These are phyloP conservation scores for Apodemia duryi DNA, from an alignment of 2,888 invertebrate species.

Conservation along the genomic window DNA sequence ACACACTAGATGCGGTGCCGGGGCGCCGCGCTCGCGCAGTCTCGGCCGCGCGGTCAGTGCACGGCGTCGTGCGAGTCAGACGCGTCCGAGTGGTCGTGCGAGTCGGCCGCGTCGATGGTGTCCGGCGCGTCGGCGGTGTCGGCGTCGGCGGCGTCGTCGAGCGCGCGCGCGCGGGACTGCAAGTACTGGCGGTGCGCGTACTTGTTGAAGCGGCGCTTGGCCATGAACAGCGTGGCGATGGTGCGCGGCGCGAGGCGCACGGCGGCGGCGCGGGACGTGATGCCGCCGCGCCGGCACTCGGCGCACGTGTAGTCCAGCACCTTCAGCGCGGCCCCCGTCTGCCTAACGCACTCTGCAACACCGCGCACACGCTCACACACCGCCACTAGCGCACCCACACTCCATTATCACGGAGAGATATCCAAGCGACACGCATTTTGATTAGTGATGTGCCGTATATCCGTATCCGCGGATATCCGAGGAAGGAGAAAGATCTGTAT, in stretches of 20 bases:
- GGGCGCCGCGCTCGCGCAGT: too few relatives aligned
- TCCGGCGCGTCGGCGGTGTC: constrained; percentile 27
- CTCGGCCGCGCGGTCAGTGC: constrained; percentile 23
- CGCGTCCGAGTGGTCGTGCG: constrained; percentile 22
- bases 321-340: constrained; percentile 54
- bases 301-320: constrained; percentile 76
- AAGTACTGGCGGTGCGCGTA: constrained; percentile 75
- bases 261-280: constrained; percentile 72
- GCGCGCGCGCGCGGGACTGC: constrained; percentile 41
- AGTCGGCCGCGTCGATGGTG: constrained; percentile 22
- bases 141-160: constrained; percentile 25
- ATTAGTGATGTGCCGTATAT: too few relatives aligned
- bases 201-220: constrained; percentile 76
- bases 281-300: constrained; percentile 72
- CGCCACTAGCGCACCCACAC: background rate
- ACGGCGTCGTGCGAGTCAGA: constrained; percentile 32
- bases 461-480: too few relatives aligned
- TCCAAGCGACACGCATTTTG: too few relatives aligned
- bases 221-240: constrained; percentile 76
- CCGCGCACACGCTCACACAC: constrained; percentile 24
- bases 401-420: background rate
- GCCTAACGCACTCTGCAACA: constrained; percentile 70
- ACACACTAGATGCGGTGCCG: background rate
- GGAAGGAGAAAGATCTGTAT: too few relatives aligned
- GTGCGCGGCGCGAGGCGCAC: constrained; percentile 70